Evolutionary conservation across 2,113 vertebrate species (phyloP).

Genomic region (Tilapia sparmanii): DNA sequence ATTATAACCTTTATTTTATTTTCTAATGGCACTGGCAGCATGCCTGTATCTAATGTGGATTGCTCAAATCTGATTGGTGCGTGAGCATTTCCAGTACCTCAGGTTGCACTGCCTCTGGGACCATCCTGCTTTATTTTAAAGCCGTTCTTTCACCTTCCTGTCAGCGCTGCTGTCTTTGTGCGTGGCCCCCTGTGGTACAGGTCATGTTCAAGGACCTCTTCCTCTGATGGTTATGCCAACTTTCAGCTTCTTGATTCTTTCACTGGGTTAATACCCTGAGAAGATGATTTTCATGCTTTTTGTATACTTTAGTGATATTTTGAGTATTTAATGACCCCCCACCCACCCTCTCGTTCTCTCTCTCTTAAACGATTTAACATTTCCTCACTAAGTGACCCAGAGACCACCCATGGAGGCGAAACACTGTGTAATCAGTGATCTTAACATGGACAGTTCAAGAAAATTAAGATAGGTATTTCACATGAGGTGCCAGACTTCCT

Average conservation of each 20-base stretch:
- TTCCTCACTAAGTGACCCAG: neutral
- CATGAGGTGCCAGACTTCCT: neutral
- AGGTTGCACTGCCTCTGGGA: accelerated
- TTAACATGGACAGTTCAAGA: neutral
- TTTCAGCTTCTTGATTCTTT: neutral
- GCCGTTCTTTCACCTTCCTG: neutral
- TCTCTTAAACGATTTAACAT: neutral
- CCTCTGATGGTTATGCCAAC: neutral
- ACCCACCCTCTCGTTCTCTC: accelerated
- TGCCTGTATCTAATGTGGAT: accelerated
- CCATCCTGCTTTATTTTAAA: neutral
- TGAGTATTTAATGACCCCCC: neutral
- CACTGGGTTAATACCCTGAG: neutral
- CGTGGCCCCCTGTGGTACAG: neutral
- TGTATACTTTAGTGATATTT: neutral
- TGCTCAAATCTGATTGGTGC: neutral
- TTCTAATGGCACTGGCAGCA: neutral
- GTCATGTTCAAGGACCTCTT: neutral
- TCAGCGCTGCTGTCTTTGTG: neutral
- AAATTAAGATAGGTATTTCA: neutral
- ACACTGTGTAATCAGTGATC: neutral
- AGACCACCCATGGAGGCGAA: neutral
- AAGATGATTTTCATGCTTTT: neutral
- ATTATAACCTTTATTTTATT: neutral
- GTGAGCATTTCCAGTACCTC: neutral